Conservation (phyloP, 2,888 invertebrate species). For the Nephrotoma appendiculata region DNA sequence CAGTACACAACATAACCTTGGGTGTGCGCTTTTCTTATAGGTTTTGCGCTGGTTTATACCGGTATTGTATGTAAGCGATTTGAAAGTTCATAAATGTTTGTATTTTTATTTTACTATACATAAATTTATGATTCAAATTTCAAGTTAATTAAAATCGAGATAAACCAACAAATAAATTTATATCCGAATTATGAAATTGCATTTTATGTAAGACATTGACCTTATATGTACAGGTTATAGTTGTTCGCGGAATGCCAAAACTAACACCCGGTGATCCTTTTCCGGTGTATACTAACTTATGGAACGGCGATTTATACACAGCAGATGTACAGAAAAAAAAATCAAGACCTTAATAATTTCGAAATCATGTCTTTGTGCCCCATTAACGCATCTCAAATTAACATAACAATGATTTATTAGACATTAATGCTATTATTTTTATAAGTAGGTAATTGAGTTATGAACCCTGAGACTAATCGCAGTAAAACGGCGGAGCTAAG, state of each 20-base stretch:
- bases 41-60: background rate
- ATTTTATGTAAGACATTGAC: background rate
- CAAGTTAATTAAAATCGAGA: background rate
- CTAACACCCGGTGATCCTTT: too few relatives aligned
- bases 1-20: background rate
- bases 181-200: background rate
- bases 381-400: background rate
- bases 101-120: background rate
- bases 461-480: background rate
- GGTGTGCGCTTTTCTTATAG: background rate
- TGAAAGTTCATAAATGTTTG: background rate
- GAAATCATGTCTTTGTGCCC: background rate
- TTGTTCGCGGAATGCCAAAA: background rate
- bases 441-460: background rate
- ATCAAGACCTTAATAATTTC: background rate
- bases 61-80: background rate
- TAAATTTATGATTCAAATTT: background rate
- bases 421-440: background rate
- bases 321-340: background rate
- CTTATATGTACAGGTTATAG: background rate
- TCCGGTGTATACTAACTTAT: background rate
- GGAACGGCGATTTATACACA: background rate
- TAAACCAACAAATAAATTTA: background rate
- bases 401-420: background rate
- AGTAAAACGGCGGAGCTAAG: background rate